phyloP scores from a whole-genome alignment of 1,140 invertebrate species.

The Dolichoris vasculosae region DNA sequence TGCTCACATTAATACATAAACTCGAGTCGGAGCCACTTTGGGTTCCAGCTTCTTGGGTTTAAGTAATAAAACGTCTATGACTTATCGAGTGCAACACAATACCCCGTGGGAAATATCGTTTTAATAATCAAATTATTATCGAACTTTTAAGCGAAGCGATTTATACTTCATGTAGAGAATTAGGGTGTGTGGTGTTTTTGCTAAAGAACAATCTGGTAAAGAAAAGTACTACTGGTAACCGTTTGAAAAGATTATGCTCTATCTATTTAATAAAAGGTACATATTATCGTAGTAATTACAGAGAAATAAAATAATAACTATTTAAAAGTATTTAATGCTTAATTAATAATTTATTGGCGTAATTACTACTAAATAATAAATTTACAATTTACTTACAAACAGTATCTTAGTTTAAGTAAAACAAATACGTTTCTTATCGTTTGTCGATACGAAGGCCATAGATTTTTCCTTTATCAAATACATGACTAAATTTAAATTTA shows the following conservation, averaged over 20 bases:
- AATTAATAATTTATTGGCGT: neutral
- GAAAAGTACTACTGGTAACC: slow-evolving; percentile 46
- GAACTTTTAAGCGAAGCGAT: slow-evolving; percentile 1
- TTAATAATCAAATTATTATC: slow-evolving; percentile 38
- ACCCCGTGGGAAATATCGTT: neutral
- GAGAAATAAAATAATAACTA: slow-evolving; percentile 5
- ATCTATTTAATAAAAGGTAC: neutral
- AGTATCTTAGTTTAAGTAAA: neutral
- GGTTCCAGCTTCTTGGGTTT: slow-evolving; percentile 96
- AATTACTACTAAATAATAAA: neutral
- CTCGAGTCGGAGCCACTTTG: slow-evolving; percentile 96
- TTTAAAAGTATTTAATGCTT: neutral
- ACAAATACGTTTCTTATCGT: neutral
- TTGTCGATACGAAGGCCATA: too few species aligned
- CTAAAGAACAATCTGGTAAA: neutral
- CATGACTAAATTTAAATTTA: neutral
- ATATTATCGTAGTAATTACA: neutral
- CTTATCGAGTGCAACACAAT: neutral
- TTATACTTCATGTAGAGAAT: slow-evolving; percentile 19
- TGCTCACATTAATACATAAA: slow-evolving; percentile 86
- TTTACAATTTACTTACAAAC: neutral
- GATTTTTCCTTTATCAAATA: too few species aligned
- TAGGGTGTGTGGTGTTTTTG: slow-evolving; percentile 10
- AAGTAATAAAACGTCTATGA: slow-evolving; percentile 71
- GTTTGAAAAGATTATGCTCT: neutral